Conservation (phyloP, 1,140 invertebrate genomes). For the Papilio xuthus region DNA sequence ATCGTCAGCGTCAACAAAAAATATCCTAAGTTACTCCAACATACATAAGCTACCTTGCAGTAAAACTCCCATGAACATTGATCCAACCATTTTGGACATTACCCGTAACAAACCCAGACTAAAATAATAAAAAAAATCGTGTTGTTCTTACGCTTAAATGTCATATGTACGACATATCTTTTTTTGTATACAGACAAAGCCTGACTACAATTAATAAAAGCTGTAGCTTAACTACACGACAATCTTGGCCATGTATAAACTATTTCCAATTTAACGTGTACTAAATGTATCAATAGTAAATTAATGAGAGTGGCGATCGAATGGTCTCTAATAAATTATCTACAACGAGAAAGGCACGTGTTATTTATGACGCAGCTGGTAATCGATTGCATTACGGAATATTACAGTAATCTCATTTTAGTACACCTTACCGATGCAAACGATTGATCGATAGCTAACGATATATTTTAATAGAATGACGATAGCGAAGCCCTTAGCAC, state of each 20-base stretch:
- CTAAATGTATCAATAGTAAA: constrained; percentile 33
- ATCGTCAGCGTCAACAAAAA: too few species aligned
- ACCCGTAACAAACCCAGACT: too few species aligned
- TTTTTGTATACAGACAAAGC: too few species aligned
- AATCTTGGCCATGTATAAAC: neutral
- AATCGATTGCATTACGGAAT: constrained; percentile 38
- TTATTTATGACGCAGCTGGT: constrained; percentile 45
- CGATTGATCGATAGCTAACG: constrained; percentile 23
- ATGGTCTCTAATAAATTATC: constrained; percentile 43
- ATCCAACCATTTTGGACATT: too few species aligned
- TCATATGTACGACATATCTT: too few species aligned
- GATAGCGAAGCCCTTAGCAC: constrained; percentile 19
- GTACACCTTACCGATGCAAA: constrained; percentile 20
- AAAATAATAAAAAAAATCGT: too few species aligned
- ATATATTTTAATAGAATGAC: constrained; percentile 27
- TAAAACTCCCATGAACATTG: too few species aligned
- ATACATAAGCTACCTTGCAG: too few species aligned
- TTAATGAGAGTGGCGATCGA: constrained; percentile 32
- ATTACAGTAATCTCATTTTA: constrained; percentile 37
- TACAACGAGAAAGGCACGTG: constrained; percentile 46
- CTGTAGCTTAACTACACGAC: neutral
- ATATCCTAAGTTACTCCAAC: too few species aligned
- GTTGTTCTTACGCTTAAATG: too few species aligned
- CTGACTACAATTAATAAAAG: too few species aligned
- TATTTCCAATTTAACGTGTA: constrained; percentile 22